phyloP scores from a whole-genome alignment of 2,113 vertebrate species.

The Castor canadensis region DNA sequence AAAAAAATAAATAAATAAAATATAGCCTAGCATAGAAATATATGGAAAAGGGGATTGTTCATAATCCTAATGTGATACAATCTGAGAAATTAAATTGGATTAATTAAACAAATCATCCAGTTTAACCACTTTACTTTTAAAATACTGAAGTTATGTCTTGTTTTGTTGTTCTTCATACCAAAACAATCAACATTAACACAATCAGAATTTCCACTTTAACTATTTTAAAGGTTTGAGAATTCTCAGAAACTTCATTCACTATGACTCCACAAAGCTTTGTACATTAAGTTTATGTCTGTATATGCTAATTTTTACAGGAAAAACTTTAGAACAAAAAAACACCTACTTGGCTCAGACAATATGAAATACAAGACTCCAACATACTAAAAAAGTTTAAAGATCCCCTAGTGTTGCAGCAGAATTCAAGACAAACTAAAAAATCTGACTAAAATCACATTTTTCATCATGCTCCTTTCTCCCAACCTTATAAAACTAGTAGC shows the following conservation, averaged over 20 bases:
- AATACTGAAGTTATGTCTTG: conserved; percentile 4
- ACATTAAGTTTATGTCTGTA: neutral
- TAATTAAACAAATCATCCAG: conserved; percentile 33
- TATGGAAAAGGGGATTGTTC: neutral
- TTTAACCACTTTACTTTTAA: conserved; percentile 29
- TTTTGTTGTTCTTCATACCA: neutral
- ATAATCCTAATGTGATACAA: neutral
- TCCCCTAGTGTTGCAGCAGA: neutral
- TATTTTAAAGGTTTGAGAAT: neutral
- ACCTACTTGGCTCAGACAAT: neutral
- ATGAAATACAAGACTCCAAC: neutral
- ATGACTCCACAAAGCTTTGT: conserved; percentile 20
- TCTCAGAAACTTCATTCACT: conserved; percentile 34
- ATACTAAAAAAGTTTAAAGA: neutral
- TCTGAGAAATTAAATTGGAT: neutral
- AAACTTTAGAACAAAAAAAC: conserved; percentile 34
- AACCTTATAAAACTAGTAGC: neutral
- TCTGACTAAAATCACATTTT: conserved; percentile 29
- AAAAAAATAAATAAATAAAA: too few relatives aligned
- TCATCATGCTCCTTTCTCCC: neutral
- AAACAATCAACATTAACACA: neutral
- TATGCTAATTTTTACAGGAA: conserved; percentile 33
- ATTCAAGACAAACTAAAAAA: conserved; percentile 20
- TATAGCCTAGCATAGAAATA: neutral
- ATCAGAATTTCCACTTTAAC: neutral